Base-by-base conservation (phyloP, 2,888 invertebrate genomes). In the Mythimna vitellina region DNA sequence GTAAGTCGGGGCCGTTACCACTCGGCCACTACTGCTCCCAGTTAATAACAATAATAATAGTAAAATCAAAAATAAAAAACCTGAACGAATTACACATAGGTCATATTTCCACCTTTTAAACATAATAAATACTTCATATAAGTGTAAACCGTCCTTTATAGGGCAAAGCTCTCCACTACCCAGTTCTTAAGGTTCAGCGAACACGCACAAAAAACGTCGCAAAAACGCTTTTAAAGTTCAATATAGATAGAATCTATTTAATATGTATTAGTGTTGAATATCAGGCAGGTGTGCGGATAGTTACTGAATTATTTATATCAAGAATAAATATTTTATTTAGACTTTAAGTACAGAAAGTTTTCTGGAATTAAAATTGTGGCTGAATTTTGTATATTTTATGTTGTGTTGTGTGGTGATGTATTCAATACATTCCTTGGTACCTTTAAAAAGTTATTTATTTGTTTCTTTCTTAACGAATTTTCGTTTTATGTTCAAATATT, bases 161-260 rank as follows among this genome's bases (percentile, higher is more conserved):
- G 64, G 0, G 46, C 60, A 76, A 80, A 78, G 69, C 68, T 76
- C 72, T 82, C 64, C 46, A 42, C 35, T 62, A n/a, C 68, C 54
- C 17, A 60, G 66, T 64, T 58, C 71, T 71, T 42, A 70, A 14
- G 25, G 74, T 74, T 83, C 80, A 80, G 35, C 80, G 70, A 54
- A 70, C 78, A 64, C 51, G 51, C 63, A 64, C 66, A 84, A 83
- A 83, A 81, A 84, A 77, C 64, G 29, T n/a, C 6, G 51, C 69
- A 82, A 84, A 86, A 85, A 82, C 80, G 49, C 68, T 82, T 73
- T 69, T 66, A 74, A 82, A 84, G 73, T 75, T 82, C 65, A 76
- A 60, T 81, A 69, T 69, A 77, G 65, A 80, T 80, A 80, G 58
- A 73, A 73, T 64, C 68, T 63, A 69, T 78, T 85, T 73, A 80